Conservation (phyloP, 2,113 vertebrate species). For the Crypturellus undulatus region DNA sequence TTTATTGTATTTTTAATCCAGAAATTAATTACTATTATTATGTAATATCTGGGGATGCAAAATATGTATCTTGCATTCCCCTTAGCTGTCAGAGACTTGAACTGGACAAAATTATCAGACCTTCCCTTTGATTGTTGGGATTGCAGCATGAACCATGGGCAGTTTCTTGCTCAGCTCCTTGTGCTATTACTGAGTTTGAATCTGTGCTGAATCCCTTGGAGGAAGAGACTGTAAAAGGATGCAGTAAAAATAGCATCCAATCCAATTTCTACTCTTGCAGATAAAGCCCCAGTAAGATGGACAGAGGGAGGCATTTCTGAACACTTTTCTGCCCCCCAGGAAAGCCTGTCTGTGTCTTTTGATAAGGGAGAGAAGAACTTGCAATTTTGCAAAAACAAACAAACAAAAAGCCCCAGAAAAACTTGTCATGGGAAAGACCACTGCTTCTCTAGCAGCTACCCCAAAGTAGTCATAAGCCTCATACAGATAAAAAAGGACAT, state of each 20-base stretch:
- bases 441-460: neutral
- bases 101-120: neutral
- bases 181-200: neutral
- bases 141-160: neutral
- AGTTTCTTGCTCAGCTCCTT: neutral
- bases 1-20: neutral
- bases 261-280: neutral
- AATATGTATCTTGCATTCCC: neutral
- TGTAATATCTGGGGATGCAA: neutral
- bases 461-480: neutral
- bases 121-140: neutral
- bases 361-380: neutral
- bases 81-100: neutral
- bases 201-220: neutral
- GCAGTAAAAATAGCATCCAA: neutral
- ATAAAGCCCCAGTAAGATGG: neutral
- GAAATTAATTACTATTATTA: neutral
- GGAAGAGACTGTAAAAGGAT: neutral
- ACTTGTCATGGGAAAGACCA: neutral
- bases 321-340: too few species aligned
- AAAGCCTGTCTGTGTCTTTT: neutral
- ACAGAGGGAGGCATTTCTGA: neutral
- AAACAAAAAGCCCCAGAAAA: too few species aligned
- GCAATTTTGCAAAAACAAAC: too few species aligned
- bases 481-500: neutral